Conservation (phyloP, 1,140 invertebrate species). For the Lucilia sericata region DNA sequence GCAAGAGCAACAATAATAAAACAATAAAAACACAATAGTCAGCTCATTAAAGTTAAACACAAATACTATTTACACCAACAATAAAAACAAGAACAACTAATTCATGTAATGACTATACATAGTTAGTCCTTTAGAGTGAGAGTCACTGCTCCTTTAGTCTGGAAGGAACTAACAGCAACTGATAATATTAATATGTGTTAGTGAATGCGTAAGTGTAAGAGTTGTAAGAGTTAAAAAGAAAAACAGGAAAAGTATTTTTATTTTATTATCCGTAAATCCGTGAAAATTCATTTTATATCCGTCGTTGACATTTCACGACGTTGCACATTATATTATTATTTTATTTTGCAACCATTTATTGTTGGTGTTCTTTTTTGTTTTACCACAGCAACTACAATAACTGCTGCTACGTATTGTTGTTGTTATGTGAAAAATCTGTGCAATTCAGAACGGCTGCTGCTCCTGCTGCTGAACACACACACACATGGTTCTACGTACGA, state of each 20-base stretch:
- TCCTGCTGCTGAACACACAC: background rate
- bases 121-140: too few species aligned
- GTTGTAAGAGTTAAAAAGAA: background rate
- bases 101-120: too few species aligned
- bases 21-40: too few species aligned
- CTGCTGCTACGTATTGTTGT: background rate
- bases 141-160: too few species aligned
- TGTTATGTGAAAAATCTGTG: background rate
- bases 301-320: constrained; percentile 45
- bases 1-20: too few species aligned
- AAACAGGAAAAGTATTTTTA: constrained; percentile 43
- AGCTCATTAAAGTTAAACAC: too few species aligned
- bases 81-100: too few species aligned
- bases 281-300: constrained; percentile 51
- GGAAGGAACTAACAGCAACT: too few species aligned
- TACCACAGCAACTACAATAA: background rate
- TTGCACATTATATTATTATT: constrained; percentile 44
- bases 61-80: too few species aligned
- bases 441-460: background rate
- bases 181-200: background rate
- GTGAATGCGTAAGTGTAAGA: background rate
- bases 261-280: constrained; percentile 51
- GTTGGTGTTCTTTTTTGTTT: background rate
- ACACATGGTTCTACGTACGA: background rate
- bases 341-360: background rate